phyloP scores from a whole-genome alignment of 2,797 vertebrate species.

The Trematomus bernacchii region DNA sequence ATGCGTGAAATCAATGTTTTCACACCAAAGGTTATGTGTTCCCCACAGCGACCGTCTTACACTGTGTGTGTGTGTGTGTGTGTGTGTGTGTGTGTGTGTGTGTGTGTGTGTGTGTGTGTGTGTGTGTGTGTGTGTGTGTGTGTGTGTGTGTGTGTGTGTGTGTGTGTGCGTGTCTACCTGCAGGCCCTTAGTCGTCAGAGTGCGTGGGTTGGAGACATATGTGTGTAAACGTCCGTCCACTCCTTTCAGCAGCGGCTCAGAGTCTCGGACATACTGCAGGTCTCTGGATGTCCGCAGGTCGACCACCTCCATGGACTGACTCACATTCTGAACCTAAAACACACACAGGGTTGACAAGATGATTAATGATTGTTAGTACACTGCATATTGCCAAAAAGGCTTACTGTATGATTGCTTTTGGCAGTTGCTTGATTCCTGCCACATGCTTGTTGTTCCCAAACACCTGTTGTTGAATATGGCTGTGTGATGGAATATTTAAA shows the following conservation, averaged over 20 bases:
- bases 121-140: no score
- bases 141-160: slow-evolving; percentile 78
- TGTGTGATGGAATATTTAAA: slow-evolving; percentile 8
- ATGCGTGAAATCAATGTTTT: slow-evolving; percentile 80
- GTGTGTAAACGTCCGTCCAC: slow-evolving; percentile 87
- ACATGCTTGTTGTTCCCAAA: slow-evolving; percentile 39
- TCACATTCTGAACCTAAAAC: slow-evolving; percentile 95
- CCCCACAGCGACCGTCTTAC: slow-evolving; percentile 51
- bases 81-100: slow-evolving; percentile 80
- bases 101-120: slow-evolving; percentile 87
- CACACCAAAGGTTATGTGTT: slow-evolving; percentile 71
- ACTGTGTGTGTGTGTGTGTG: slow-evolving; percentile 61
- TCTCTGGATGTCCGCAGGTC: slow-evolving; percentile 95
- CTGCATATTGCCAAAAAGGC: slow-evolving; percentile 7
- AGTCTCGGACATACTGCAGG: slow-evolving; percentile 95
- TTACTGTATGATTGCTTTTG: slow-evolving; percentile 29
- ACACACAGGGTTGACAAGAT: slow-evolving; percentile 1
- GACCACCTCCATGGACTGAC: slow-evolving; percentile 95
- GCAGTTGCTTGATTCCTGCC: slow-evolving; percentile 25
- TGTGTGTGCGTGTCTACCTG: slow-evolving; percentile 79
- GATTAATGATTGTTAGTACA: slow-evolving; percentile 2
- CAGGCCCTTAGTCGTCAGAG: slow-evolving; percentile 73
- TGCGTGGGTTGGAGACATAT: slow-evolving; percentile 72
- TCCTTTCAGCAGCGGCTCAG: slow-evolving; percentile 93
- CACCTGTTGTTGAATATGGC: slow-evolving; percentile 35